phyloP scores from a whole-genome alignment of 2,888 invertebrate genomes.

The Alentia gelatinosa region DNA sequence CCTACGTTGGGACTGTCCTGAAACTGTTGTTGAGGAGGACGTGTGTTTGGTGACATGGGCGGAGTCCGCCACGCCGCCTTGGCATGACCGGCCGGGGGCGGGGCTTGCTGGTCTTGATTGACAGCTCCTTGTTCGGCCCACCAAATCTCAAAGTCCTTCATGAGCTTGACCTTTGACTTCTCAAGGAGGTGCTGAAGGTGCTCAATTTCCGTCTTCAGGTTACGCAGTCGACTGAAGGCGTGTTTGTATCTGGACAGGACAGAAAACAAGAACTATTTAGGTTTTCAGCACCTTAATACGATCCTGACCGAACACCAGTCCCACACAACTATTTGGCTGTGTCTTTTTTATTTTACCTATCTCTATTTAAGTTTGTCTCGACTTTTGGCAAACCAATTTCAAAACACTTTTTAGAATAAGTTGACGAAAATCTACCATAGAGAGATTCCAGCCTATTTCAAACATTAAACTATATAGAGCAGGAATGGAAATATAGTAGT shows the following conservation, averaged over 20 bases:
- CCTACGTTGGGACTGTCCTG: background rate
- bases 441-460: too few relatives aligned
- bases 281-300: too few relatives aligned
- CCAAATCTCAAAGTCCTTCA: conserved; percentile 81
- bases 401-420: too few relatives aligned
- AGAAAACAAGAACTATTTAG: too few relatives aligned
- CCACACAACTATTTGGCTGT: too few relatives aligned
- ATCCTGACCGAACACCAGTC: too few relatives aligned
- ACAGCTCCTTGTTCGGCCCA: conserved; percentile 77
- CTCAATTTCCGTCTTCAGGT: conserved; percentile 80
- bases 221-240: conserved; percentile 73
- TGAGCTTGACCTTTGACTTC: conserved; percentile 78
- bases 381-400: too few relatives aligned
- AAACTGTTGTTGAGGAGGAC: background rate
- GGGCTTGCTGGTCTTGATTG: conserved; percentile 50
- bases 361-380: too few relatives aligned
- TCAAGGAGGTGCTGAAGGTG: conserved; percentile 80
- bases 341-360: too few relatives aligned
- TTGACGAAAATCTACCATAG: too few relatives aligned
- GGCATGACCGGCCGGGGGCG: background rate
- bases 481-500: too few relatives aligned
- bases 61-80: conserved; percentile 55
- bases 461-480: too few relatives aligned
- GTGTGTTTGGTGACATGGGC: conserved; percentile 22
- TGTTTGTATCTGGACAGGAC: conserved; percentile 76